Base-by-base conservation (phyloP, 2,797 vertebrate genomes). In the Erethizon dorsatum region DNA sequence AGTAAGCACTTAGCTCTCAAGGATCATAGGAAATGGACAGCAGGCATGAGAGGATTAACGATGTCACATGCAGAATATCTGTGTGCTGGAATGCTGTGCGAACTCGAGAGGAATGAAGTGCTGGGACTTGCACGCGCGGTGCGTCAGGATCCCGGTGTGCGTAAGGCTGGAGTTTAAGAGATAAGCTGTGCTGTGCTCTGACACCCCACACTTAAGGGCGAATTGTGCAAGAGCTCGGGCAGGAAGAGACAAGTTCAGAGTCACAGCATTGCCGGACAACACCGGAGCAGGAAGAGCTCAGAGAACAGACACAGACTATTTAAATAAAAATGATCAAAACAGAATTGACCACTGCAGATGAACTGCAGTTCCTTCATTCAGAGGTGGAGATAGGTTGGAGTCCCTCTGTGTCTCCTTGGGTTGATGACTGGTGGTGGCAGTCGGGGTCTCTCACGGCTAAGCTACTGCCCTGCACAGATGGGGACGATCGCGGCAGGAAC, bases 401-500 rank as follows among this genome's bases (percentile, higher is more conserved):
- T 22, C 52, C 87, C 17, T 54, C 41, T 1, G 1, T 47, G 1
- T 9, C 18, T 50, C 63, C 61, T 28, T 22, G 69, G 65, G 11
- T 54, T 52, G 65, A 45, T 5, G n/a, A 33, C 1, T 5, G 10
- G 33, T 22, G 0, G 20, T 37, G 17, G 71, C 65, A 63, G 47
- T 15, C 2, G 45, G 17, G 41, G 47, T 12, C 45, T 56, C 41
- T 45, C 33, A 57, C 63, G 28, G 28, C 56, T 37, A 50, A 83
- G 37, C 5, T 63, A 28, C 33, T 17, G 28, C 6, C 22, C 17
- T 2, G 1, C 2, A 8, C 0, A 45, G 61, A 15, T 5, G 5
- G 41, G 65, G 17, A 18, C 7, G 37, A 14, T 18, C 0, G 0
- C 9, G 6, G 13, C 6, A 28, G 6, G 26, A 69, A 28, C 2